Base-by-base conservation (phyloP, 2,797 vertebrate species). In the Erethizon dorsatum region DNA sequence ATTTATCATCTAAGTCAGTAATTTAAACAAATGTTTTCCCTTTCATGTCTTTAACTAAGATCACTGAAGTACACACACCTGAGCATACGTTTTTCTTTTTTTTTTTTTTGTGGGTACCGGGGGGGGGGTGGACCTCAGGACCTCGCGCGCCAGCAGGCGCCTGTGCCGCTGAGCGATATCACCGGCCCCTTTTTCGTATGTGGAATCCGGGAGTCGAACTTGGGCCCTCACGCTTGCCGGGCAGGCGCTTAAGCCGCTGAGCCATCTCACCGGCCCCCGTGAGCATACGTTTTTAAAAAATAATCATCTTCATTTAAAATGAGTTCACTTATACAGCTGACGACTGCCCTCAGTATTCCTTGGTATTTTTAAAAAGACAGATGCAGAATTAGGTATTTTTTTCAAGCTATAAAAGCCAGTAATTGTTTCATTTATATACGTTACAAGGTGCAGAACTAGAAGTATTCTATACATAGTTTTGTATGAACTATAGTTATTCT, bases 241-340 rank as follows among this genome's bases (percentile, higher is more conserved):
- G 37, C 37, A 41, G 37, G 37, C 2, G 37, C 37, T 41, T 41
- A 41, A 41, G 37, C 37, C 37, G 37, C 37, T 41, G 37, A 41
- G 37, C 37, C 37, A 41, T 41, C 37, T 41, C 37, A 41, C 37
- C 37, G 37, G 37, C 37, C 37, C 37, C 37, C 37, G 37, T 41
- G 37, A 41, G 37, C 37, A 41, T 41, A 7, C 22, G 20, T 57
- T 78, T 56, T 86, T 47, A 7, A 83, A 54, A 80, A 69, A 31
- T 10, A 86, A 24, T 54, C 12, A 59, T 85, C 20, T 85, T 91
- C 54, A 50, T 73, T 87, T 95, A 69, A 93, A 90, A 65, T 20
- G 14, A n/a, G 47, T 89, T 93, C 50, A 56, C 11, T 90, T 90
- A n/a, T 41, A 52, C 7, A 67, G 4, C 59, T 56, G 57, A 18